Evolutionary conservation across 2,888 invertebrate genomes (phyloP), one percentile per base, ranked within the genome.

Genomic region (Agrenia bidenticulata): DNA sequence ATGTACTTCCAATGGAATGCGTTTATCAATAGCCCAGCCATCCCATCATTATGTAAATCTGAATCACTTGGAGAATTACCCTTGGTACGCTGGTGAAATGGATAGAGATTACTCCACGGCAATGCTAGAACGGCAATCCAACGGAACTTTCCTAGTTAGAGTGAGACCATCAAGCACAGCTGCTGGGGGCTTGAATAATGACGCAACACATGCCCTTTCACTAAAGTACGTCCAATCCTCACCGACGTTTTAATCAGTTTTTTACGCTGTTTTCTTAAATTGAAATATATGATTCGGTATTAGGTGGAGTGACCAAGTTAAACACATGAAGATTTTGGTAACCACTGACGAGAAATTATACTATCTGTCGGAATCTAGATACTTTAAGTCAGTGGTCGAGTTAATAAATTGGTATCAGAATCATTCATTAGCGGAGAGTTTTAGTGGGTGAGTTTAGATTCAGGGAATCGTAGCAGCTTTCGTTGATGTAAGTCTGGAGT

Each of bases 391-490:
- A 79, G 87, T 96, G 76, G 92, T 94, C 75, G 94, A 96, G 80
- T 84, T 98, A 72, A 89, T 98, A 74, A 89, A 90, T 71, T 94
- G 92, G 82, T 98, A 97, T 82, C 92, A 95, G 81, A 86, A 89
- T 76, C 89, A 90, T 77, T 94, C 92, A 79, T 84, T 98, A 70
- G 87, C 89, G 0, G 95, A 96, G 82, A 96, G 94, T 81, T 98
- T 98, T 80, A 89, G 89, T 58, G 88, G 89, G 89, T 89, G 80
- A 81, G 80, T 77, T 60, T 19, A 5, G 5, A 45, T 15, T 45
- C 45, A 45, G 5, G 15, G 9, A 45, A 45, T 45, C 45, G 5
- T 45, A 39, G n/a, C 19, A 21, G 27, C 39, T 17, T 41, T 62
- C n/a, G n/a, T n/a, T n/a, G n/a, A n/a, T n/a, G n/a, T n/a, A n/a